These are phyloP conservation scores for Phymanthus crucifer DNA, from an alignment of 92 coral and sea anemone genomes.

Conservation along the genomic window DNA sequence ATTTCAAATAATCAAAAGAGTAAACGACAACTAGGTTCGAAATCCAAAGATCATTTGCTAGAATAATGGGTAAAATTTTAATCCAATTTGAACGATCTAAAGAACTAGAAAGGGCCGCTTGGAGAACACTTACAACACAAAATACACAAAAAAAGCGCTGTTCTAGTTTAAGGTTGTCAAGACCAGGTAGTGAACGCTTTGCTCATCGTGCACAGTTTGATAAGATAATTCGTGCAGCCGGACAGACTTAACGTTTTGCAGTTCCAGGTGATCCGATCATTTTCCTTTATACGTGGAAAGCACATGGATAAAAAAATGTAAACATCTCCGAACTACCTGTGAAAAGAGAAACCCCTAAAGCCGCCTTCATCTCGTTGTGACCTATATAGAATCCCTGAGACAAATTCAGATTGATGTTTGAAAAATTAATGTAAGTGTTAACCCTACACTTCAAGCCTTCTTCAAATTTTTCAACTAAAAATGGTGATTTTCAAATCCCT, in stretches of 20 bases:
- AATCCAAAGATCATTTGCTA: not conserved
- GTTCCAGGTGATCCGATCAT: not conserved
- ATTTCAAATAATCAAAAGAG: not conserved
- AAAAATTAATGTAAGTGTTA: not conserved
- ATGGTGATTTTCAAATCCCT: not conserved
- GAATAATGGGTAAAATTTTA: not conserved
- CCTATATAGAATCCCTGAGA: not conserved
- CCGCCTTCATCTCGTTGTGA: not conserved
- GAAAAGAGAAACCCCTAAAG: not conserved
- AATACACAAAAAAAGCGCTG: not conserved
- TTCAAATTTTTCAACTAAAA: not conserved
- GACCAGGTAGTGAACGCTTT: not conserved
- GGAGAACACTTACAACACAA: not conserved
- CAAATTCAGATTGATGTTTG: not conserved
- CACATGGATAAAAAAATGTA: conserved; percentile 35
- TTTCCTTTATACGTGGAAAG: conserved; percentile 5
- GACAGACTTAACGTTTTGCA: too few species aligned
- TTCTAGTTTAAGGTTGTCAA: not conserved
- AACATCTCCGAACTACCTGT: conserved; percentile 22
- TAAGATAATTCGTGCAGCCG: not conserved
- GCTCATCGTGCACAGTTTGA: not conserved
- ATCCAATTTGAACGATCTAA: not conserved
- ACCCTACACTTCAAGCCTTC: not conserved
- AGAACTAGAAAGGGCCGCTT: not conserved
- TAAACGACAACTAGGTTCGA: not conserved